phyloP scores from a whole-genome alignment of 2,888 invertebrate genomes.

The Epiblema foenella region DNA sequence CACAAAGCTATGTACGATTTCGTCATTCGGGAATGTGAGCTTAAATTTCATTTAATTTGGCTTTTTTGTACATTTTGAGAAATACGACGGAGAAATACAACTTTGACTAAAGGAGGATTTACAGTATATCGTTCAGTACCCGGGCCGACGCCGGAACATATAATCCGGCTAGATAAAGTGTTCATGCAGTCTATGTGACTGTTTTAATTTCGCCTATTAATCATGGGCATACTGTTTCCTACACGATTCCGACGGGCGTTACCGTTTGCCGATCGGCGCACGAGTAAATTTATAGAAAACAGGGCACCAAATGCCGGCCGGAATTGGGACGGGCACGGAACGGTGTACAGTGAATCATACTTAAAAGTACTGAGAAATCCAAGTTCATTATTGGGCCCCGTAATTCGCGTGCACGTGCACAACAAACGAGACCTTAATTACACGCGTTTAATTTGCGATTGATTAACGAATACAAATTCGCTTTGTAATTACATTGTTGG shows the following conservation, averaged over 20 bases:
- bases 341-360: no score
- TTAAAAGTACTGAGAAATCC: constrained; percentile 63
- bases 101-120: constrained; percentile 46
- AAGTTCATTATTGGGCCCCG: constrained; percentile 65
- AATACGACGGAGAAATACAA: constrained; percentile 40
- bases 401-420: constrained; percentile 63
- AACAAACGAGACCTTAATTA: constrained; percentile 66
- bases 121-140: no score
- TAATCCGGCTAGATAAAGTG: no score
- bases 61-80: background rate
- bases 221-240: no score
- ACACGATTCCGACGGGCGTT: no score
- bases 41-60: background rate
- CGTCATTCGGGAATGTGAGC: background rate
- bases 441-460: constrained; percentile 66
- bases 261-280: no score
- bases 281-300: no score
- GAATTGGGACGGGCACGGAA: no score
- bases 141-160: no score
- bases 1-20: constrained; percentile 8
- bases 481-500: constrained; percentile 48
- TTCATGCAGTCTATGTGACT: no score
- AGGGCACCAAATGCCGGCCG: no score
- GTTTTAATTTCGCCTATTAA: no score
- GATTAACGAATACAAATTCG: constrained; percentile 57